Conservation (phyloP, 2,888 invertebrate species). For the Volucella inflata region DNA sequence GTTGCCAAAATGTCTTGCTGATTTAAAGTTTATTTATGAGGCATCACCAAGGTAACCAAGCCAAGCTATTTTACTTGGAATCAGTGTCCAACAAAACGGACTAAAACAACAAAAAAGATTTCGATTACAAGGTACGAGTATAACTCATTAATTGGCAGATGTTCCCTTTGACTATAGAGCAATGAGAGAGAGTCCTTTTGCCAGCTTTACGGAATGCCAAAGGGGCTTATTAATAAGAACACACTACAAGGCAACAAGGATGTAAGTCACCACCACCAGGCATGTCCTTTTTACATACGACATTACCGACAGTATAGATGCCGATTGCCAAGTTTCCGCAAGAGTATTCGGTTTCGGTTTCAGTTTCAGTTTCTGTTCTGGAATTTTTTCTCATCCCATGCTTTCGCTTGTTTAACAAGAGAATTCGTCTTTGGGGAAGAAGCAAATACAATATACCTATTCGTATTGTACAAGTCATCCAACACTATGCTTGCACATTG, state of each 20-base stretch:
- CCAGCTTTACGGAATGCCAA: slow-evolving; percentile 55
- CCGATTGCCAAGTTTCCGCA: slow-evolving; percentile 17
- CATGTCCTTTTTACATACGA: background rate
- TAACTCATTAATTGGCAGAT: slow-evolving; percentile 75
- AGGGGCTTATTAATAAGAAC: slow-evolving; percentile 65
- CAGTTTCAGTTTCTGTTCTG: background rate
- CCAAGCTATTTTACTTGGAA: too few relatives aligned
- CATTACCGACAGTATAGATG: background rate
- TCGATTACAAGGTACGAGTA: slow-evolving; percentile 70
- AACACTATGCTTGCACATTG: slow-evolving; percentile 27
- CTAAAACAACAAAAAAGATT: slow-evolving; percentile 70
- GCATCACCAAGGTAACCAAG: slow-evolving; percentile 1
- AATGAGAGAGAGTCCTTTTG: background rate
- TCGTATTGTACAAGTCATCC: background rate
- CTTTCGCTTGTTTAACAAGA: slow-evolving; percentile 7
- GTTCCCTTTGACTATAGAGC: slow-evolving; percentile 37
- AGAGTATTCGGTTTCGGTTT: slow-evolving; percentile 46
- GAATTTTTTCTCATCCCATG: slow-evolving; percentile 9
- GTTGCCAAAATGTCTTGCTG: slow-evolving; percentile 23
- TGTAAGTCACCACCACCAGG: slow-evolving; percentile 50
- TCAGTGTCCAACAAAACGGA: slow-evolving; percentile 3
- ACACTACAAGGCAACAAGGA: slow-evolving; percentile 30
- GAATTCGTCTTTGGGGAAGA: slow-evolving; percentile 47
- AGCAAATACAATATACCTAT: background rate
- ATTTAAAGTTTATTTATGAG: slow-evolving; percentile 64